Conservation (phyloP, 2,113 vertebrate genomes). For the Spilogale gracilis region DNA sequence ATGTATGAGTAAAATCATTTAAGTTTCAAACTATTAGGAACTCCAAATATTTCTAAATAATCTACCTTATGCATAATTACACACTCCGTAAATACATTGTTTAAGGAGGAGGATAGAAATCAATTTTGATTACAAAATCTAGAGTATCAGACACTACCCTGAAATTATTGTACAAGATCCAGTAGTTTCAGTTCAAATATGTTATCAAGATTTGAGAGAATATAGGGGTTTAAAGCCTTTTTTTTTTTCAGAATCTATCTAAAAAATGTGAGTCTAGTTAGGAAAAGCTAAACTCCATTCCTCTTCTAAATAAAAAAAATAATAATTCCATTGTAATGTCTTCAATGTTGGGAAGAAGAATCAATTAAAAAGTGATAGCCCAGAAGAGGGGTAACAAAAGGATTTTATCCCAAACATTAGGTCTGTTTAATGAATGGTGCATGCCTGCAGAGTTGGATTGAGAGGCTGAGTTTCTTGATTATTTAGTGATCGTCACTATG, state of each 20-base stretch:
- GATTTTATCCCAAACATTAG: background rate
- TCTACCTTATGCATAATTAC: background rate
- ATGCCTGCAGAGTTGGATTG: background rate
- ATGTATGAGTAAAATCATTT: constrained; percentile 9
- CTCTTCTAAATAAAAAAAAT: background rate
- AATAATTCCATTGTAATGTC: background rate
- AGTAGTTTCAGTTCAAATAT: constrained; percentile 42
- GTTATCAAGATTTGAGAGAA: constrained; percentile 27
- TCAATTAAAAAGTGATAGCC: constrained; percentile 17
- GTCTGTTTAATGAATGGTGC: constrained; percentile 22
- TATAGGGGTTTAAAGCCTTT: background rate
- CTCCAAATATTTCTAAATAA: constrained; percentile 31
- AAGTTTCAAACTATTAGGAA: background rate
- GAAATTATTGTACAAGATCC: constrained; percentile 24
- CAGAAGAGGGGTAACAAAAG: background rate
- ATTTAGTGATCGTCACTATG: background rate
- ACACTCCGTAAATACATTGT: constrained; percentile 7
- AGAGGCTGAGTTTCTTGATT: background rate
- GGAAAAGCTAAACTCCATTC: background rate
- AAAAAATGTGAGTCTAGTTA: background rate
- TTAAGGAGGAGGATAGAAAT: constrained; percentile 31
- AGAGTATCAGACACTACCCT: constrained; percentile 23
- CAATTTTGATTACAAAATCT: constrained; percentile 17
- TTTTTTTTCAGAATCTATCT: background rate
- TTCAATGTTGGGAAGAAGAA: constrained; percentile 12